Conservation (phyloP, 2,797 vertebrate genomes). For the Lemur catta region DNA sequence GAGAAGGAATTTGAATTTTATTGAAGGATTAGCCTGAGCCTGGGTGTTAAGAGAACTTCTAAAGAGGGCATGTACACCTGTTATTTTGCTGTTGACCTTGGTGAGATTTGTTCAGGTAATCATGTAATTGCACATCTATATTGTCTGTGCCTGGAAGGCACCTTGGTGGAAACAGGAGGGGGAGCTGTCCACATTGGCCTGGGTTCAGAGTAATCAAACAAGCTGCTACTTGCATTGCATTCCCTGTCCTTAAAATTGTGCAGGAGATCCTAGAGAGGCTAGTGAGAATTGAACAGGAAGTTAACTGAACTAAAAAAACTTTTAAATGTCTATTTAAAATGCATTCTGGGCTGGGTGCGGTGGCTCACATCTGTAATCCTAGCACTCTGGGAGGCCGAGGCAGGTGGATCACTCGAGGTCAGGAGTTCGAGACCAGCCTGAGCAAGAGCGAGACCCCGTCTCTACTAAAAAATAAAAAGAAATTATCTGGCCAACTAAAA, state of each 20-base stretch:
- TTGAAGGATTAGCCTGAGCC: background rate
- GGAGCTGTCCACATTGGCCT: background rate
- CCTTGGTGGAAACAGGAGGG: background rate
- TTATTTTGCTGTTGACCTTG: background rate
- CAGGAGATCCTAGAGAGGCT: background rate
- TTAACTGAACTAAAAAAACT: background rate
- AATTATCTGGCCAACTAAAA: no score
- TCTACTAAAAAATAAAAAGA: no score
- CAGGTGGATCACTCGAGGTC: no score
- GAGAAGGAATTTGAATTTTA: background rate
- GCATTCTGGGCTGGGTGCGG: background rate
- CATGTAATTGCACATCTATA: background rate
- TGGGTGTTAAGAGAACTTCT: background rate
- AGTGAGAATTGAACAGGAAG: background rate
- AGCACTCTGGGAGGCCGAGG: no score
- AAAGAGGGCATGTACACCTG: background rate
- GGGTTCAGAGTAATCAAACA: background rate
- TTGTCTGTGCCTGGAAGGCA: background rate
- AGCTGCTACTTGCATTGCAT: background rate
- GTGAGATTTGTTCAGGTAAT: background rate
- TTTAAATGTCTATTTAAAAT: constrained; percentile 23
- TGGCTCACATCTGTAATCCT: no score
- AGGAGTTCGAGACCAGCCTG: no score
- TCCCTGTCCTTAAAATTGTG: background rate
- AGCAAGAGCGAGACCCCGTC: no score